phyloP scores from a whole-genome alignment of 2,797 vertebrate species.

The Tragelaphus oryx region DNA sequence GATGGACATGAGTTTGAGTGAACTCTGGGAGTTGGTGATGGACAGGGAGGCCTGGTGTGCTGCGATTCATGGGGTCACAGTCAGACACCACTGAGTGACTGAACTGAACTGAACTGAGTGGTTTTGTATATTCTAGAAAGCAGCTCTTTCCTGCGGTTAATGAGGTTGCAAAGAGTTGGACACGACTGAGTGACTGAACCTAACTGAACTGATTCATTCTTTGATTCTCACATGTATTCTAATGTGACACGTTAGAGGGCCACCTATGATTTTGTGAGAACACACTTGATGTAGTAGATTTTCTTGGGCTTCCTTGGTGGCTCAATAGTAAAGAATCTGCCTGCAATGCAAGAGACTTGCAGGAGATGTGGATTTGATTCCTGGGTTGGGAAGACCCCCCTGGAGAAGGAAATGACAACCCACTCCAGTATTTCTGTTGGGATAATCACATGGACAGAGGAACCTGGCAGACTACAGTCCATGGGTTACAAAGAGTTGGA shows the following conservation, averaged over 20 bases:
- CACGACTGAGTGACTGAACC: background rate
- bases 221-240: background rate
- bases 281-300: background rate
- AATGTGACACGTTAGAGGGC: background rate
- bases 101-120: no score
- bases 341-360: background rate
- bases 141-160: background rate
- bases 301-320: background rate
- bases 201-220: background rate
- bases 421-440: background rate
- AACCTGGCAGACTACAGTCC: background rate
- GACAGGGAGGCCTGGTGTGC: rapidly evolving
- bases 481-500: background rate
- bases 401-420: background rate
- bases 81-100: no score
- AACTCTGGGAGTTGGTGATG: background rate
- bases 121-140: no score
- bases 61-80: background rate
- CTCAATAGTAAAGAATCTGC: background rate
- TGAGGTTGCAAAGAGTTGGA: background rate
- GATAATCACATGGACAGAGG: background rate
- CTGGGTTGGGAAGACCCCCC: background rate
- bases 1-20: background rate
- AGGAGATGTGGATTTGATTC: background rate
- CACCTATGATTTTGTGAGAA: background rate